phyloP scores from a whole-genome alignment of 2,113 vertebrate genomes.

The Varanus salvator region DNA sequence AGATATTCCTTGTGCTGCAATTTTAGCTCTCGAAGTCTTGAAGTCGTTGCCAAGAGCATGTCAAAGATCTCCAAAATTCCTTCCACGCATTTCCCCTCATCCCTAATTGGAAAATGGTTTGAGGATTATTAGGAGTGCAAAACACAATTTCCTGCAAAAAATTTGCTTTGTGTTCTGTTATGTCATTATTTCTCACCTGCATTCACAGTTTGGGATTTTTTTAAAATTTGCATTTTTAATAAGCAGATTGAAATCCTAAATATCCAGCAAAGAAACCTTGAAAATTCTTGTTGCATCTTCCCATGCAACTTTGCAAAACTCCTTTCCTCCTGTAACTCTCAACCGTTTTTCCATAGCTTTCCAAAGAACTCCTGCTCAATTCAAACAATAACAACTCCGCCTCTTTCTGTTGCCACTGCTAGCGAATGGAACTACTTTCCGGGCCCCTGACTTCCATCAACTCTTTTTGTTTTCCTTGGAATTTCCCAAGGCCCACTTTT shows the following conservation, averaged over 20 bases:
- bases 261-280: background rate
- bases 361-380: background rate
- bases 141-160: background rate
- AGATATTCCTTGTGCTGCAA: slow-evolving; percentile 96
- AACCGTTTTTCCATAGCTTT: background rate
- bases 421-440: background rate
- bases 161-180: background rate
- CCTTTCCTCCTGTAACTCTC: background rate
- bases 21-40: slow-evolving; percentile 93
- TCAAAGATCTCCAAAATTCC: slow-evolving; percentile 99
- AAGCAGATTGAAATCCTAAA: background rate
- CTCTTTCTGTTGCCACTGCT: background rate
- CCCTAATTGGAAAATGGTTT: slow-evolving; percentile 80
- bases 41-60: slow-evolving; percentile 94
- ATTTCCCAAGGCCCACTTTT: background rate
- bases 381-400: background rate
- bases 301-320: background rate
- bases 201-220: background rate
- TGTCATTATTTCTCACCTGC: background rate
- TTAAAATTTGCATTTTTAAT: background rate
- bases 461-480: background rate
- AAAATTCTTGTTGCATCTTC: background rate
- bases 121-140: slow-evolving; percentile 52
- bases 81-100: slow-evolving; percentile 96
- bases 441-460: background rate